A percentile compares a stretch with the other conserved stretches of the same genome.
phyloP scores from a whole-genome alignment of 2,888 invertebrate species.

The Caenorhabditis uteleia region DNA sequence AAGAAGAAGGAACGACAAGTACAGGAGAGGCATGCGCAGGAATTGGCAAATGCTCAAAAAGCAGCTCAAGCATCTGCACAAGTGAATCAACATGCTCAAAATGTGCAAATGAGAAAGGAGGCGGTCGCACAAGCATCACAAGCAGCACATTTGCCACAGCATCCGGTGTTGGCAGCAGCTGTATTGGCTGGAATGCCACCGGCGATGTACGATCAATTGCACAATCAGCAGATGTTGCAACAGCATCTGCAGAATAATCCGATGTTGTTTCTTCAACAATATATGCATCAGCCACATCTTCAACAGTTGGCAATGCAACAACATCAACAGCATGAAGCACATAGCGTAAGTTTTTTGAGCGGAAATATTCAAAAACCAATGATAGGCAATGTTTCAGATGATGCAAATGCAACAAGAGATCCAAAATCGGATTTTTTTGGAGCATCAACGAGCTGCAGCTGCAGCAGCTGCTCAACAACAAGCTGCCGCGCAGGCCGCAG shows the following conservation, averaged over 20 bases:
- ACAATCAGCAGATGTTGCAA: not conserved
- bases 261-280: not conserved
- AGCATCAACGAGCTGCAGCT: not conserved
- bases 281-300: not conserved
- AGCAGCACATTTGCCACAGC: no score
- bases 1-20: slow-evolving; percentile 12
- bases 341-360: slow-evolving; percentile 2
- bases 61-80: slow-evolving; percentile 7
- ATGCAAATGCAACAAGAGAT: slow-evolving; percentile 14
- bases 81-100: slow-evolving; percentile 6
- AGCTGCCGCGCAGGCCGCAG: slow-evolving; percentile 3
- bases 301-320: slow-evolving; percentile 8
- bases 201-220: not conserved
- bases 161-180: not conserved
- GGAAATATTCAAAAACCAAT: slow-evolving; percentile 11
- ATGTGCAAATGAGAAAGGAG: not conserved
- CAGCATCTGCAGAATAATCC: not conserved
- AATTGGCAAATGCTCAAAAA: not conserved
- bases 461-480: slow-evolving; percentile 3
- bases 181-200: not conserved
- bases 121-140: no score
- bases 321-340: slow-evolving; percentile 2
- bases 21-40: slow-evolving; percentile 16
- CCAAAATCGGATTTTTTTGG: not conserved
- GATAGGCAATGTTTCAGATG: slow-evolving; percentile 7